Percentiles rank a stretch among this genome's conserved stretches.
phyloP scores from a whole-genome alignment of 2,888 invertebrate species.

The Odontomyia ornata region DNA sequence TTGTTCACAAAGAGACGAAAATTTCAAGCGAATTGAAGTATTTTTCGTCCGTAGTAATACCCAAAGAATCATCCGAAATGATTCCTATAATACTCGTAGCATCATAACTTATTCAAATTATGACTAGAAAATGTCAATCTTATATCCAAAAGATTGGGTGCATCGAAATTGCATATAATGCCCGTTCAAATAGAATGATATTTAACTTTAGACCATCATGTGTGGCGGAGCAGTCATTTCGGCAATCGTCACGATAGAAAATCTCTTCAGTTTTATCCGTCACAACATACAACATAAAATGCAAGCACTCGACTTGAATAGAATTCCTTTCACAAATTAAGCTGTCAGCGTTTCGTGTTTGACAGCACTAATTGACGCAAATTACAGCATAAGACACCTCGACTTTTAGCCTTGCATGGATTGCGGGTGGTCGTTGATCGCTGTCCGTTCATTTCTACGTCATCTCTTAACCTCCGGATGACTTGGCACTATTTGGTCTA shows the following conservation, averaged over 20 bases:
- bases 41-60: too few relatives aligned
- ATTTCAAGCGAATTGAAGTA: too few relatives aligned
- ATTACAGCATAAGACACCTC: constrained; percentile 45
- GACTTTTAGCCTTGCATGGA: constrained; percentile 38
- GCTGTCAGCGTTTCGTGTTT: constrained; percentile 37
- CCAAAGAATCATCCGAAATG: too few relatives aligned
- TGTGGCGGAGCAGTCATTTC: constrained; percentile 37
- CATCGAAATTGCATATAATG: background rate
- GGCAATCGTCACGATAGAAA: constrained; percentile 28
- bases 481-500: constrained; percentile 36
- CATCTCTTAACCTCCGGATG: constrained; percentile 30
- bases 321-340: constrained; percentile 45
- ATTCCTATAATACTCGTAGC: too few relatives aligned
- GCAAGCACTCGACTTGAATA: constrained; percentile 41
- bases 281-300: constrained; percentile 43
- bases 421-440: constrained; percentile 41
- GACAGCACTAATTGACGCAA: constrained; percentile 48
- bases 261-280: constrained; percentile 39
- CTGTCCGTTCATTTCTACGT: background rate
- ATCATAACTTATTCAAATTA: background rate
- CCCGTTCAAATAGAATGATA: constrained; percentile 7
- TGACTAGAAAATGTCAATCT: background rate
- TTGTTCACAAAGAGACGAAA: too few relatives aligned
- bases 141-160: background rate
- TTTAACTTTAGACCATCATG: constrained; percentile 27